Evolutionary conservation across 2,113 vertebrate species (phyloP).

Genomic region (Tachuris rubrigastra): DNA sequence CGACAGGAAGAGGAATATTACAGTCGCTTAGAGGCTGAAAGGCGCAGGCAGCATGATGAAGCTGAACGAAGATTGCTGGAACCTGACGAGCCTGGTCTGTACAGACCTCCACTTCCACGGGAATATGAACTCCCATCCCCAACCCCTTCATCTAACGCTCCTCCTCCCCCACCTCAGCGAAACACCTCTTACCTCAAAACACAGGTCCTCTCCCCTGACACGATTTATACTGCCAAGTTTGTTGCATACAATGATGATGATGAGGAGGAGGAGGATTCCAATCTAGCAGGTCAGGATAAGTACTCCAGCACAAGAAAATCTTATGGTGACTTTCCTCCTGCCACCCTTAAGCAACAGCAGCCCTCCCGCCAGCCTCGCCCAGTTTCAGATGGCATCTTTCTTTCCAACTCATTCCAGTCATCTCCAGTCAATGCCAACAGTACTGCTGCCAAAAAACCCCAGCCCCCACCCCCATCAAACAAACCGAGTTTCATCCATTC

Average conservation of each 20-base stretch:
- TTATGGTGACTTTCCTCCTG: slow-evolving; percentile 87
- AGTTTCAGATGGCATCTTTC: slow-evolving; percentile 92
- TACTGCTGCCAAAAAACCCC: slow-evolving; percentile 80
- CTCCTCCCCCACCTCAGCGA: slow-evolving; percentile 96
- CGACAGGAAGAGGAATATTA: slow-evolving; percentile 99
- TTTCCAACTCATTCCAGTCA: slow-evolving; percentile 90
- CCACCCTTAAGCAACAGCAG: slow-evolving; percentile 77
- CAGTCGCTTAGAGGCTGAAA: slow-evolving; percentile 92
- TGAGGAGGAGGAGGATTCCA: slow-evolving; percentile 77
- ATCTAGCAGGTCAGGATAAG: slow-evolving; percentile 95
- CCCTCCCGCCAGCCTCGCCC: slow-evolving; percentile 86
- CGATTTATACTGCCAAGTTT: slow-evolving; percentile 98
- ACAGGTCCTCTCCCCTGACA: slow-evolving; percentile 95
- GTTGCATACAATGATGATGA: slow-evolving; percentile 92
- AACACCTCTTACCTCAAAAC: slow-evolving; percentile 99
- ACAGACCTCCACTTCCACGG: slow-evolving; percentile 94
- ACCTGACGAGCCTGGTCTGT: slow-evolving; percentile 93
- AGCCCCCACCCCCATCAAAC: slow-evolving; percentile 80
- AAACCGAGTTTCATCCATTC: slow-evolving; percentile 81
- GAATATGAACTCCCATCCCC: slow-evolving; percentile 88
- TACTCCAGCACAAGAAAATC: slow-evolving; percentile 87
- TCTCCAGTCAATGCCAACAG: slow-evolving; percentile 93
- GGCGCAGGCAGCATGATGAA: slow-evolving; percentile 95
- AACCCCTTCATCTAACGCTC: slow-evolving; percentile 78
- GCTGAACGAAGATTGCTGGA: slow-evolving; percentile 92